Evolutionary conservation across 2,797 vertebrate genomes (phyloP), one percentile per base, ranked within the genome.

Genomic region (Harpagifer antarcticus): DNA sequence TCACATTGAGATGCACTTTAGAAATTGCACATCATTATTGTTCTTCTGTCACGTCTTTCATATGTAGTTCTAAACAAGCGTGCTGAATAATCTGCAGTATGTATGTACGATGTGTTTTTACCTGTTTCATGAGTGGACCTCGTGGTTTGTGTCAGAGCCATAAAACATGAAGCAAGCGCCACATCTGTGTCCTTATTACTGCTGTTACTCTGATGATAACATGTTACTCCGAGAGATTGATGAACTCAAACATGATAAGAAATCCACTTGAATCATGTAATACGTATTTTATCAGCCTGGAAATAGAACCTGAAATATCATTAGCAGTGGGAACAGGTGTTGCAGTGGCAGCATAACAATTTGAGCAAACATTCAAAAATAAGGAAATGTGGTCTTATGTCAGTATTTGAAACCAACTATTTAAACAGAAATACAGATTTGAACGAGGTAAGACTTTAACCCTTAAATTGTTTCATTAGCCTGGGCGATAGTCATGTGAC

Each of bases 1-100:
- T 83, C 75, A 72, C 56, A 2, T 70, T 70, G 23, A 90, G 63
- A 87, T 86, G 89, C 89, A 92, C 89, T 92, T 91, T 90, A 90
- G 82, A 81, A 56, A 58, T 75, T 63, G 57, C 75, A 83, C 81
- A 14, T 71, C 52, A 37, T 72, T 31, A 2, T 9, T 66, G 72
- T 54, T 77, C 20, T 65, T 61, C 27, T 63, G 80, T 76, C 85
- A 77, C 81, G 40, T 58, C 23, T 73, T 58, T 76, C 61, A 3
- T 58, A 47, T 64, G 66, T 78, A 72, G 43, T 64, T 44, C 13
- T 64, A 17, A 17, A 54, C 20, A 57, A 33, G 15, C 45, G 71
- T 72, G 43, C 57, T 70, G 67, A 79, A 37, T 82, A 71, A 78
- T 48, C 44, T 50, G 68, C 70, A 50, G 60, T 53, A 14, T 50